A percentile compares a stretch with the other conserved stretches of the same genome.
These are phyloP conservation scores for Strongylocentrotus purpuratus DNA, from an alignment of 35 echinoderm and acorn worm species.

Conservation along the genomic window DNA sequence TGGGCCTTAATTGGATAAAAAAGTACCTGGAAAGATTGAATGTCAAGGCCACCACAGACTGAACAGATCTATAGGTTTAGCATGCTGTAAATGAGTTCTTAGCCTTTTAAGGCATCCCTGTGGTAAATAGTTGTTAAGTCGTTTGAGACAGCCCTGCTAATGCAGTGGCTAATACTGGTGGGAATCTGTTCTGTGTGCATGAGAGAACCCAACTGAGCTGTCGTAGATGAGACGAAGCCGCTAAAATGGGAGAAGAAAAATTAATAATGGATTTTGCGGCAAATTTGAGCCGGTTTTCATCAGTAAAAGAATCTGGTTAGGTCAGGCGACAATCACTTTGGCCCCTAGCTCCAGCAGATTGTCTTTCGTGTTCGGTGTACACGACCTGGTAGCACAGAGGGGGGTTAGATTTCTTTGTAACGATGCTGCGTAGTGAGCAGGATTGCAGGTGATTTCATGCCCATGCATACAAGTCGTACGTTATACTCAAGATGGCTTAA, in stretches of 20 bases:
- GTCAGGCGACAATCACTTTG: slow-evolving; percentile 15
- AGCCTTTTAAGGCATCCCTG: not conserved
- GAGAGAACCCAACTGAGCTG: not conserved
- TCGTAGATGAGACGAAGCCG: not conserved
- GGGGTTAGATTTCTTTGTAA: not conserved
- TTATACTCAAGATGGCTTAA: not conserved
- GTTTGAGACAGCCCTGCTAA: not conserved
- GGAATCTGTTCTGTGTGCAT: not conserved
- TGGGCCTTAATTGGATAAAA: not conserved
- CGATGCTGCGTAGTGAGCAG: not conserved
- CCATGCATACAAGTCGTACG: not conserved
- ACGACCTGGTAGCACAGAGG: not conserved
- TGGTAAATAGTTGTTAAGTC: not conserved
- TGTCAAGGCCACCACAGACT: not conserved
- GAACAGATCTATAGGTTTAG: too few relatives aligned
- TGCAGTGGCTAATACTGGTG: not conserved
- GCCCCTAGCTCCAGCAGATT: not conserved
- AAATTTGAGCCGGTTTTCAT: not conserved
- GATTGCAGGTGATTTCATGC: not conserved
- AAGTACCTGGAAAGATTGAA: too few relatives aligned
- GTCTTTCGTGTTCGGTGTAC: not conserved
- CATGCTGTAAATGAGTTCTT: not conserved
- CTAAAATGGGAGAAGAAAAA: not conserved
- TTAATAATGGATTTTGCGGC: slow-evolving; percentile 10
- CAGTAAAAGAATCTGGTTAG: not conserved